Evolutionary conservation across 2,113 vertebrate species (phyloP).

Genomic region (Phycodurus eques): DNA sequence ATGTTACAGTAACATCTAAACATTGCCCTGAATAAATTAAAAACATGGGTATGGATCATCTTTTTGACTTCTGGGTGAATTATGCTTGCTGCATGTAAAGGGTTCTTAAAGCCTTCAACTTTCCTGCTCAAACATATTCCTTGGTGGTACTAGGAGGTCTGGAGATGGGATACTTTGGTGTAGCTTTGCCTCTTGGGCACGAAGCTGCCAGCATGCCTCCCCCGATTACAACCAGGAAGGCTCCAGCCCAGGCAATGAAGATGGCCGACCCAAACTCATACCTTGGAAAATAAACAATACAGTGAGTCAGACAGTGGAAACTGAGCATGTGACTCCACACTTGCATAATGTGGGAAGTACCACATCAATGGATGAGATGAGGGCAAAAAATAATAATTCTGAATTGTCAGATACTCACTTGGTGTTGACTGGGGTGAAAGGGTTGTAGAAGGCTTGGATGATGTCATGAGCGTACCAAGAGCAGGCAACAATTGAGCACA

Average conservation of each 20-base stretch:
- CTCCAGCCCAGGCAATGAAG: slow-evolving; percentile 85
- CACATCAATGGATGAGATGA: not conserved
- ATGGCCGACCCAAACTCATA: slow-evolving; percentile 87
- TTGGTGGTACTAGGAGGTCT: slow-evolving; percentile 72
- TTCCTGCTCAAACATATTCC: slow-evolving; percentile 78
- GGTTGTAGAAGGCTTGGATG: slow-evolving; percentile 80
- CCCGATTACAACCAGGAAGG: slow-evolving; percentile 75
- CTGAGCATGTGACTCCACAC: not conserved
- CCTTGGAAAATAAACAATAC: slow-evolving; percentile 52
- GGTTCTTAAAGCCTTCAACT: slow-evolving; percentile 31
- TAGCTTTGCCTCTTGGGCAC: slow-evolving; percentile 67
- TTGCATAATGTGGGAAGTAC: not conserved
- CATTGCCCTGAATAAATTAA: slow-evolving; percentile 16
- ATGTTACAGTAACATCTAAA: slow-evolving; percentile 47
- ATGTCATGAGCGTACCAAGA: slow-evolving; percentile 83
- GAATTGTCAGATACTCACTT: slow-evolving; percentile 74
- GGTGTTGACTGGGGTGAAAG: slow-evolving; percentile 74
- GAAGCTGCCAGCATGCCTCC: slow-evolving; percentile 80
- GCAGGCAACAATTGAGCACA: slow-evolving; percentile 77
- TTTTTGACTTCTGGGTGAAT: not conserved
- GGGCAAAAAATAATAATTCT: not conserved
- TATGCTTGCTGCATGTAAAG: slow-evolving; percentile 15
- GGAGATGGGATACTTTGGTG: slow-evolving; percentile 72
- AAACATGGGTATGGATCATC: slow-evolving; percentile 3
- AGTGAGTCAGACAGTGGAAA: slow-evolving; percentile 1